Percentiles rank a stretch among this genome's conserved stretches.
These are phyloP conservation scores for Pleuronectes platessa DNA, from an alignment of 2,113 vertebrate genomes.

Conservation along the genomic window DNA sequence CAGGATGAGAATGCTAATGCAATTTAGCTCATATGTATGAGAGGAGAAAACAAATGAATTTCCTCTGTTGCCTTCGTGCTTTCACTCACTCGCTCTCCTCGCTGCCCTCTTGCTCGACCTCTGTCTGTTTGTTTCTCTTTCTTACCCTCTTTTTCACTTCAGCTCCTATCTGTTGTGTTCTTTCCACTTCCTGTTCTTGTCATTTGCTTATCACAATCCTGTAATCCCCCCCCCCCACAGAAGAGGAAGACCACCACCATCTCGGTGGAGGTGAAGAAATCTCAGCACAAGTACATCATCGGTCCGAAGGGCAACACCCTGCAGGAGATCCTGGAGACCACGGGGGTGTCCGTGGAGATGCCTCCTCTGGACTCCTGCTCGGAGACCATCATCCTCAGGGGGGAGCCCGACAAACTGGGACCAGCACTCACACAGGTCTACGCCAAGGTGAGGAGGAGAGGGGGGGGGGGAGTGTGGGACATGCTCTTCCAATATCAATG, in stretches of 20 bases:
- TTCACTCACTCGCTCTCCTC: background rate
- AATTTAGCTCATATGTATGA: conserved; percentile 39
- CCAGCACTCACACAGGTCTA: conserved; percentile 84
- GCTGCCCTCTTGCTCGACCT: background rate
- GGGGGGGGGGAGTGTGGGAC: too few species aligned
- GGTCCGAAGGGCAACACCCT: conserved; percentile 84
- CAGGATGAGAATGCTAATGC: conserved; percentile 68
- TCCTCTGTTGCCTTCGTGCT: conserved; percentile 13
- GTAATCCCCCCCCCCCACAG: conserved; percentile 49
- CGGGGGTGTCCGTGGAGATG: conserved; percentile 83
- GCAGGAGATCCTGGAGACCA: conserved; percentile 85
- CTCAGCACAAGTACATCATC: conserved; percentile 86
- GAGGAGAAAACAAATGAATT: conserved; percentile 34
- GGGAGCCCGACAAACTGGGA: conserved; percentile 83
- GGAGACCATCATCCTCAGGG: conserved; percentile 84
- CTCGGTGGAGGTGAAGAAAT: conserved; percentile 85
- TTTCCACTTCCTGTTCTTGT: conserved; percentile 1
- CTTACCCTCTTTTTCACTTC: background rate
- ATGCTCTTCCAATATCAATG: too few species aligned
- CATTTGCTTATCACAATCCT: background rate
- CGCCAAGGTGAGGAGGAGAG: conserved; percentile 77
- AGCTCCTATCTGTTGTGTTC: background rate
- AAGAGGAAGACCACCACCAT: conserved; percentile 86
- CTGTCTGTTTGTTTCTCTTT: background rate
- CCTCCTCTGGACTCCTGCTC: conserved; percentile 81